Evolutionary conservation across 2,797 vertebrate species (phyloP).

Genomic region (Hoplostethus atlanticus): DNA sequence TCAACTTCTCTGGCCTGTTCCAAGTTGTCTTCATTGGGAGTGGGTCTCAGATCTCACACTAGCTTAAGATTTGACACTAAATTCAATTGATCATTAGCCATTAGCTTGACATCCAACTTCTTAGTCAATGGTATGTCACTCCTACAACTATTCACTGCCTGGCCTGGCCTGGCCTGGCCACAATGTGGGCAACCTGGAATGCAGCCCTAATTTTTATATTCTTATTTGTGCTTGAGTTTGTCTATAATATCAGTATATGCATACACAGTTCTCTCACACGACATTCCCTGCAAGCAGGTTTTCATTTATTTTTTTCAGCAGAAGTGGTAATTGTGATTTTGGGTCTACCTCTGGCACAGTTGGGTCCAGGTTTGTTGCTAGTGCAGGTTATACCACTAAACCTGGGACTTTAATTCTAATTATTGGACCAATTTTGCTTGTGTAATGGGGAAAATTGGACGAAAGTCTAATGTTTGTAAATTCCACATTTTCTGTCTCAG

Average conservation of each 20-base stretch:
- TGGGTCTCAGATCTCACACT: not conserved
- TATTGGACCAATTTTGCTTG: not conserved
- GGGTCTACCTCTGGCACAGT: not conserved
- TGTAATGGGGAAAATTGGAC: not conserved
- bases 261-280: not conserved
- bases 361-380: not conserved
- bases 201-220: not conserved
- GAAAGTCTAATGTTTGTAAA: not conserved
- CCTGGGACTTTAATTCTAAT: not conserved
- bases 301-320: not conserved
- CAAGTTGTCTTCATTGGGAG: constrained; percentile 18
- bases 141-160: not conserved
- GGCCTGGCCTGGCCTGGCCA: not conserved
- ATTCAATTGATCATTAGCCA: not conserved
- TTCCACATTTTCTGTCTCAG: too few species aligned
- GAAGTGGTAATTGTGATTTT: not conserved
- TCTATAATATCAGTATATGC: not conserved
- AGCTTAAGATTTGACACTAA: not conserved
- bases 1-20: not conserved
- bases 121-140: not conserved
- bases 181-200: not conserved
- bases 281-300: not conserved
- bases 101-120: not conserved
- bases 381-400: not conserved
- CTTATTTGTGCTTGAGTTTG: not conserved